Evolutionary conservation across 2,888 invertebrate species (phyloP), one percentile per base, ranked within the genome.

Genomic region (Campoplex capitator): DNA sequence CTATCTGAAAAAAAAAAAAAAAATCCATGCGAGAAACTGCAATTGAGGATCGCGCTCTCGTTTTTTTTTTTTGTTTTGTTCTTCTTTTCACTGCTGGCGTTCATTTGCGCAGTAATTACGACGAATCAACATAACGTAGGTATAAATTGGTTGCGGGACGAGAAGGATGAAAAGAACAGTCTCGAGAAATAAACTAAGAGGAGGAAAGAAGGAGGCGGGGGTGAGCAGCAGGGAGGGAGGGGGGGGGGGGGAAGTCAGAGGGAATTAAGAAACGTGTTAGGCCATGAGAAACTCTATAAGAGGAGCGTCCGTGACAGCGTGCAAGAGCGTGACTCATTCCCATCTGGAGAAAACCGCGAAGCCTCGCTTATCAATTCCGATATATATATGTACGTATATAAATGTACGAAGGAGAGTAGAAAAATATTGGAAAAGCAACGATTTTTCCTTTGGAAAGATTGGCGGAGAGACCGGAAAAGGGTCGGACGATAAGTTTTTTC

Each of bases 221-320:
- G 58, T 23, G 23, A 23, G 23, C 23, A 23, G 23, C 32, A 32
- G 65, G 11, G n/a, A 35, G 74, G 16, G 73, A 16, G 35, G 54
- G 35, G 11, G 16, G 73, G n/a, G 35, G 54, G 35, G 11, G 48
- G 71, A 23, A 6, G 51, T 42, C 51, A 28, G 58, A 80, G 62
- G 28, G 71, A 67, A 74, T 75, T 70, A 88, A 87, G 88, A 87
- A 85, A 84, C 86, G 84, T 75, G 84, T 68, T 85, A 79, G 84
- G 80, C 83, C 78, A 85, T 80, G 84, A 89, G 87, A 88, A 89
- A 86, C 87, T 89, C 87, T 88, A 89, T 89, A 89, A 89, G 87
- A 87, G 89, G 89, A 89, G 88, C 84, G 88, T 89, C 89, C 89
- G 87, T 90, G 88, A 88, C 89, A 89, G 88, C 85, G 84, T 83